These are phyloP conservation scores for Desmodus rotundus DNA, from an alignment of 2,113 vertebrate genomes.

Conservation along the genomic window DNA sequence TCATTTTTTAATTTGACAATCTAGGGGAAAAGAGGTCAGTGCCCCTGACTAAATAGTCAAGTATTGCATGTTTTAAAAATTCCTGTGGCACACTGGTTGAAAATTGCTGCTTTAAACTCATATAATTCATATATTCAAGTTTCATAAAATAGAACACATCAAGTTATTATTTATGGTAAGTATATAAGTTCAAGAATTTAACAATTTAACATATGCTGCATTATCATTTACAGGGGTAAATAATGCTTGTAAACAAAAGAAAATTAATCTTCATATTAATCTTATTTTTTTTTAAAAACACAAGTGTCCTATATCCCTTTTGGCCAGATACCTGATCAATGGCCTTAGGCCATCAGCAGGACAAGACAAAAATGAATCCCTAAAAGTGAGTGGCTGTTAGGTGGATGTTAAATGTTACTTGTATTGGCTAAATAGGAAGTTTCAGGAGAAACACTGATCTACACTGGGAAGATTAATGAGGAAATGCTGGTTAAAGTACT, in stretches of 20 bases:
- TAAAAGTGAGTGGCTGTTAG: neutral
- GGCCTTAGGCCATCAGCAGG: neutral
- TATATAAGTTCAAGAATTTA: too few species aligned
- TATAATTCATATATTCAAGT: neutral
- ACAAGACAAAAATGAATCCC: neutral
- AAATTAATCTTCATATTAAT: neutral
- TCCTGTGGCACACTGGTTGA: too few species aligned
- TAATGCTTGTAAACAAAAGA: too few species aligned
- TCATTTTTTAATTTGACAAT: too few species aligned
- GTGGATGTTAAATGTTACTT: neutral
- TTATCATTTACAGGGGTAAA: too few species aligned
- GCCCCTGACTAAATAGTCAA: too few species aligned
- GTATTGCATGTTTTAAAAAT: too few species aligned
- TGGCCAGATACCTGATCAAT: neutral
- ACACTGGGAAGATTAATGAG: slow-evolving; percentile 23
- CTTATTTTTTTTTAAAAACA: neutral
- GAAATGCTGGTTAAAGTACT: neutral
- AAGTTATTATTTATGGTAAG: neutral
- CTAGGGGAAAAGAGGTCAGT: too few species aligned
- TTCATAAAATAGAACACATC: slow-evolving; percentile 26
- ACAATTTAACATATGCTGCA: too few species aligned
- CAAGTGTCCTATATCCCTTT: neutral
- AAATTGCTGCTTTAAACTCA: neutral
- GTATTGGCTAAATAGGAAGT: neutral
- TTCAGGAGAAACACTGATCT: neutral